These are phyloP conservation scores for Cephus spinipes DNA, from an alignment of 2,888 invertebrate species.

Conservation along the genomic window DNA sequence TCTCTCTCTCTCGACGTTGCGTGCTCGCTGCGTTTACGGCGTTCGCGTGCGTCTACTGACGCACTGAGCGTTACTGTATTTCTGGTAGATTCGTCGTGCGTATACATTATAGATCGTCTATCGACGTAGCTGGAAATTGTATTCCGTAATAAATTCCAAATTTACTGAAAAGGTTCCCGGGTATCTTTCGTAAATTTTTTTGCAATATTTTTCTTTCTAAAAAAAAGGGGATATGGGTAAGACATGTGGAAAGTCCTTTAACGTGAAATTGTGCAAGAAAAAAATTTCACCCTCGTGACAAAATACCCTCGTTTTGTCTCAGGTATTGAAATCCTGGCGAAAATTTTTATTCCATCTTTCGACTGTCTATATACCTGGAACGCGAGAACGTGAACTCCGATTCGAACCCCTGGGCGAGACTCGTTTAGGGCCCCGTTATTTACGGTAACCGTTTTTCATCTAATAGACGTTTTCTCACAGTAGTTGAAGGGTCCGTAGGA, in stretches of 20 bases:
- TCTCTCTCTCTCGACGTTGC: not conserved
- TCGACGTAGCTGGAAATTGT: not conserved
- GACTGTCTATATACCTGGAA: constrained; percentile 45
- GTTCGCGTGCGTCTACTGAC: not conserved
- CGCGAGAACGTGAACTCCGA: constrained; percentile 44
- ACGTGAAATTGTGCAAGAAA: not conserved
- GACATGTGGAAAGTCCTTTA: not conserved
- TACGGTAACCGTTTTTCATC: constrained; percentile 51
- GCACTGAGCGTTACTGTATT: not conserved
- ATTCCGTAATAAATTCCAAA: not conserved
- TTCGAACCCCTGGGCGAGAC: constrained; percentile 44
- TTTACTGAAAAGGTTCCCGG: not conserved
- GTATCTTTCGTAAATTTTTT: not conserved
- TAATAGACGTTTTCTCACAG: constrained; percentile 58
- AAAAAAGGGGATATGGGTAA: not conserved
- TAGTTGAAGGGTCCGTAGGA: constrained; percentile 25
- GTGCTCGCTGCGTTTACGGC: not conserved
- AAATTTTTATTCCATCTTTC: not conserved
- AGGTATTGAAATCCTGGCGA: not conserved
- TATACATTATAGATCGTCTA: not conserved
- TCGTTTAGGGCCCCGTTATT: constrained; percentile 48
- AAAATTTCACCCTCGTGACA: not conserved
- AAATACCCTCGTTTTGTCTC: not conserved
- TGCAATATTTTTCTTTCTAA: not conserved
- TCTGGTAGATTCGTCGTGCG: not conserved